Evolutionary conservation across 2,888 invertebrate genomes (phyloP), one percentile per base, ranked within the genome.

Genomic region (Erynnis tages): DNA sequence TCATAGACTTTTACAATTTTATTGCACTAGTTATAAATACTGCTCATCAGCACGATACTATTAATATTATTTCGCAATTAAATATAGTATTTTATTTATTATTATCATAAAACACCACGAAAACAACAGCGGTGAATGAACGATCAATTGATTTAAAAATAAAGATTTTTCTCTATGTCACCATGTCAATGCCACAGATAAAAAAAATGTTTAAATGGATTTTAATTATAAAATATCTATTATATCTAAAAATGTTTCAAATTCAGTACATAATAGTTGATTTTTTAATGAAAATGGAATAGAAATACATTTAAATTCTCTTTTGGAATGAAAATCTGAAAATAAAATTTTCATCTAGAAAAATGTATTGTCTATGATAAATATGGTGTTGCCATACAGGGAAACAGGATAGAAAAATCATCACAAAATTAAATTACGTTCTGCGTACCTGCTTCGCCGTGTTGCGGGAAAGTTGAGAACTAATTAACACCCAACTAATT

Each of bases 121-220:
- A 87, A 87, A 87, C 84, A 86, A 82, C 85, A 82, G 87, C 86
- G 87, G 88, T 89, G 88, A 87, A 86, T 88, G 88, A 89, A 88
- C 86, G 86, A 87, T 86, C 86, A 71, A 72, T 72, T 84, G 82
- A 85, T 78, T 79, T 79, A 78, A 81, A 79, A 82, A 77, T 78
- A 63, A 65, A 70, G 60, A 63, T 60, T 54, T 73, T 77, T 75
- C 38, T 80, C 73, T 78, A 72, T 81, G 76, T 68, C 56, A 62
- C 65, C 60, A 70, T 75, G 76, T 78, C 74, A 79, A 71, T 61
- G 65, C 56, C 67, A 76, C 73, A 67, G 76, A 54, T 66, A 62
- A 41, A 37, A 55, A 53, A 54, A 21, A 11, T 27, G 0, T 2
- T 2, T n/a, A n/a, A n/a, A n/a, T n/a, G n/a, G n/a, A 17, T 17